phyloP scores from a whole-genome alignment of 2,113 vertebrate species.

The Siniperca knerii region DNA sequence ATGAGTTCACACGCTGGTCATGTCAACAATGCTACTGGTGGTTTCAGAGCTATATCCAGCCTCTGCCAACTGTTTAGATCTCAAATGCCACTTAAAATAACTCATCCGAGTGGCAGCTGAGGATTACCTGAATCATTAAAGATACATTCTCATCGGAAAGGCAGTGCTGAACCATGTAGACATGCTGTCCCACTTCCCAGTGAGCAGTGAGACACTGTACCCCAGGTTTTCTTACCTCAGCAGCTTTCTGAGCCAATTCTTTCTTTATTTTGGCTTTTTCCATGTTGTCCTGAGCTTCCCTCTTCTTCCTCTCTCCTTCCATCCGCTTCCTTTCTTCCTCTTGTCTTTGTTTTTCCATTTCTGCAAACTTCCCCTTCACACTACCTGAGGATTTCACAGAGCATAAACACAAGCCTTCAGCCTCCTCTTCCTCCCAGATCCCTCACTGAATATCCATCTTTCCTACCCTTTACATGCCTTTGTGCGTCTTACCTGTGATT shows the following conservation, averaged over 20 bases:
- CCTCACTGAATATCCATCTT: background rate
- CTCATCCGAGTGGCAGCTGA: slow-evolving; percentile 65
- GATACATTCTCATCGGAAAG: slow-evolving; percentile 40
- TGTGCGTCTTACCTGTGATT: slow-evolving; percentile 90
- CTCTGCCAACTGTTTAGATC: slow-evolving; percentile 64
- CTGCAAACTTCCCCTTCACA: slow-evolving; percentile 97
- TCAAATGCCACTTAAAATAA: slow-evolving; percentile 70
- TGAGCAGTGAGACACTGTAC: background rate
- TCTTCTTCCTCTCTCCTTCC: slow-evolving; percentile 92
- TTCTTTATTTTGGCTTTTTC: slow-evolving; percentile 97
- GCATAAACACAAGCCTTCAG: slow-evolving; percentile 32
- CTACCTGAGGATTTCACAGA: slow-evolving; percentile 87
- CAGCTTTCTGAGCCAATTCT: slow-evolving; percentile 93
- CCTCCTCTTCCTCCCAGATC: background rate
- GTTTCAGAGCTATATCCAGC: slow-evolving; percentile 51
- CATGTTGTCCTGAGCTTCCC: slow-evolving; percentile 91
- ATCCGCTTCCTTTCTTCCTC: slow-evolving; percentile 92
- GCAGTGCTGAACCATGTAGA: background rate
- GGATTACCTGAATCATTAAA: slow-evolving; percentile 73
- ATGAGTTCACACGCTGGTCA: slow-evolving; percentile 35
- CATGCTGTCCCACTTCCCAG: background rate
- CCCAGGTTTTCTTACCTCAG: slow-evolving; percentile 89
- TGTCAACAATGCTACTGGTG: slow-evolving; percentile 45
- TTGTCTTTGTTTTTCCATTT: slow-evolving; percentile 97
- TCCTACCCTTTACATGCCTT: background rate